These are phyloP conservation scores for Hydraecia micacea DNA, from an alignment of 2,888 invertebrate genomes.

Conservation along the genomic window DNA sequence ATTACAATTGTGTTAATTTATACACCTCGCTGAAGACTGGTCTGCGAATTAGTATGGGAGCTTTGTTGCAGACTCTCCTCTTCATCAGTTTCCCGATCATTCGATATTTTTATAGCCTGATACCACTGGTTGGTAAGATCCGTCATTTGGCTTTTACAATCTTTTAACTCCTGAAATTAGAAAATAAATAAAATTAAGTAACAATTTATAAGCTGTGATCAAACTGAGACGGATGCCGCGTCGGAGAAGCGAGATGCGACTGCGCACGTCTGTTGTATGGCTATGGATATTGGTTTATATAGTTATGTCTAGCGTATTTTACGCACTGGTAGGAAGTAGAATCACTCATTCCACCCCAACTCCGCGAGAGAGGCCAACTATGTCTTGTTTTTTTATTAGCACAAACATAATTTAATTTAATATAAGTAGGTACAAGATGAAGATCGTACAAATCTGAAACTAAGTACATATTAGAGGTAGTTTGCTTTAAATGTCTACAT, in stretches of 20 bases:
- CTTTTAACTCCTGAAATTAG: slow-evolving; percentile 94
- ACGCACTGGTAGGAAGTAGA: background rate
- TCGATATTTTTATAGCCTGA: slow-evolving; percentile 97
- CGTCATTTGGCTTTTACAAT: slow-evolving; percentile 99
- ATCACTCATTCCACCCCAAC: background rate
- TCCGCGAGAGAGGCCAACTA: background rate
- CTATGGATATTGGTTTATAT: background rate
- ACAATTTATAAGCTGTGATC: background rate
- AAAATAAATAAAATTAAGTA: background rate
- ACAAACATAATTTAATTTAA: background rate
- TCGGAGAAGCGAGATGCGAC: background rate
- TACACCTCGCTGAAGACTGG: slow-evolving; percentile 84
- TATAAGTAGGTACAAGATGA: background rate
- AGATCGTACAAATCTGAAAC: background rate
- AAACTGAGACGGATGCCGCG: background rate
- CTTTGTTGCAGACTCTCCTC: slow-evolving; percentile 85
- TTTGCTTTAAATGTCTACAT: background rate
- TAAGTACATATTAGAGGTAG: background rate
- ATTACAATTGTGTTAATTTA: slow-evolving; percentile 59
- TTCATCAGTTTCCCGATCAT: slow-evolving; percentile 96
- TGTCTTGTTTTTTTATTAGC: background rate
- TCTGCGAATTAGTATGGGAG: slow-evolving; percentile 84
- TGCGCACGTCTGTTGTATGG: background rate
- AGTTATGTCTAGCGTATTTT: background rate
- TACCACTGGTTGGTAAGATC: slow-evolving; percentile 99